Base-by-base conservation (phyloP, 2,797 vertebrate genomes). In the Podarcis siculus region DNA sequence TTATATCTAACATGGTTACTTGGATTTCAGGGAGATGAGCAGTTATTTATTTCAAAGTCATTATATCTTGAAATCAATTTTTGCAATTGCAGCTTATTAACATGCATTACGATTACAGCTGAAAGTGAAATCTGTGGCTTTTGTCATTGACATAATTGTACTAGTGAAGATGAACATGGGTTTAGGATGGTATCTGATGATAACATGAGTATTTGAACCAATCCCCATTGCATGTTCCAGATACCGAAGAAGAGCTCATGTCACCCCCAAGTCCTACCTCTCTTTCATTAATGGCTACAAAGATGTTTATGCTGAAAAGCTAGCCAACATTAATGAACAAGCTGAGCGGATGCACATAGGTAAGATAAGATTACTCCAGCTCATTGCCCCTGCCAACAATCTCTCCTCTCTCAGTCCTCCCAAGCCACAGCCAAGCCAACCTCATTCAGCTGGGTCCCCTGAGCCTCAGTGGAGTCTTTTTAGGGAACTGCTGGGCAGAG, bases 311-410 rank as follows among this genome's bases (percentile, higher is more conserved):
- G 1, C 93, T 42, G 97, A 98, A 85, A 98, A 98, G 86, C 86
- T 98, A 91, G 42, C 92, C 3, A 94, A 84, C 67, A 98, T 98
- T 87, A 97, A 97, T 82, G 97, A 97, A 7, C 97, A 98, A 89
- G 97, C 97, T 39, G 96, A 98, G 82, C 97, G 96, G 77, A 98
- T 98, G 98, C 97, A 97, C 92, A 95, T 97, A 79, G 98, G 98
- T 98, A 96, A 97, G 97, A 32, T 49, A 45, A 83, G 5, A 35
- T 21, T 73, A 55, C 49, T 12, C 13, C 49, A 55, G 49, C 49
- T 55, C 49, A 55, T 15, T 55, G 49, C 49, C 13, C 49, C 49
- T 15, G 49, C 49, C 49, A 55, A 55, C 49, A 55, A 55, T 55
- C 49, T 49, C 49, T 55, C 15, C 49, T 55, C 49, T 55, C 49